A percentile compares a stretch with the other conserved stretches of the same genome.
phyloP scores from a whole-genome alignment of 2,113 vertebrate species.

The Thermophis baileyi region DNA sequence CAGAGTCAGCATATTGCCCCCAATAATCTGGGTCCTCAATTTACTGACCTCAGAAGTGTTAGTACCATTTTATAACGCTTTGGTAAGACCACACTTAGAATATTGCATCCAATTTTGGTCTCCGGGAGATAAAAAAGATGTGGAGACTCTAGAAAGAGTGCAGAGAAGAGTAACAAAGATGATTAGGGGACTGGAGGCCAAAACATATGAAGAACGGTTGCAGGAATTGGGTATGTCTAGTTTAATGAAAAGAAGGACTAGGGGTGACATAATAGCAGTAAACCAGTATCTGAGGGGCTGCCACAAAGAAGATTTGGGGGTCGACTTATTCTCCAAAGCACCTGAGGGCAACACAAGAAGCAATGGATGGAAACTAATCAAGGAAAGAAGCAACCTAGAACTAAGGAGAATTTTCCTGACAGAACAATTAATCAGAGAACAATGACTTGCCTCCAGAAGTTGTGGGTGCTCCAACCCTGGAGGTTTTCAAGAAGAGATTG shows the following conservation, averaged over 20 bases:
- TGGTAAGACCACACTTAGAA: neutral
- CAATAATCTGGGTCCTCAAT: neutral
- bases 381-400: neutral
- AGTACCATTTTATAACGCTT: neutral
- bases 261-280: rapidly evolving
- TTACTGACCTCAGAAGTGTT: neutral
- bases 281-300: neutral
- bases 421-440: neutral
- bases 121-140: neutral
- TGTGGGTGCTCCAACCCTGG: neutral
- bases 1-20: neutral
- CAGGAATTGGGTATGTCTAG: neutral
- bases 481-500: neutral
- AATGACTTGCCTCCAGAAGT: neutral
- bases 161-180: neutral
- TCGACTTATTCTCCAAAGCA: neutral
- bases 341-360: neutral
- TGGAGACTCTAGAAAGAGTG: neutral
- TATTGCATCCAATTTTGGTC: neutral
- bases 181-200: neutral
- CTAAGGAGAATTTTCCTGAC: neutral
- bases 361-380: neutral
- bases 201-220: neutral
- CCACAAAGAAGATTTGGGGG: neutral
- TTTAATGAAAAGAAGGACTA: neutral